phyloP scores from a whole-genome alignment of 2,888 invertebrate species.

The Morpho achilles region DNA sequence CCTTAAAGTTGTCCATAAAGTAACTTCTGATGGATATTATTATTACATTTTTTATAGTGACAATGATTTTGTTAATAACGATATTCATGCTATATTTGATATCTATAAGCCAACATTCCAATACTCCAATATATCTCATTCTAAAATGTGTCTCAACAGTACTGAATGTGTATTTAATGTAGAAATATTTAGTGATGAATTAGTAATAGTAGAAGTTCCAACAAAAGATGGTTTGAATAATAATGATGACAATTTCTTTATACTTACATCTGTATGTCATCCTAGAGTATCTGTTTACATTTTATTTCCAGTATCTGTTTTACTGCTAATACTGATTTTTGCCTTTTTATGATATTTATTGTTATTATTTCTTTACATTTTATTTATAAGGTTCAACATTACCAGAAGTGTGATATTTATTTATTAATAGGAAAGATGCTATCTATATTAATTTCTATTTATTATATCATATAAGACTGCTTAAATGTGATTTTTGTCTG shows the following conservation, averaged over 20 bases:
- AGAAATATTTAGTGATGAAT: slow-evolving; percentile 85
- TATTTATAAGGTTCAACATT: slow-evolving; percentile 63
- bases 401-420: slow-evolving; percentile 73
- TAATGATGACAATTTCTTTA: slow-evolving; percentile 85
- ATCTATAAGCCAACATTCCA: slow-evolving; percentile 91
- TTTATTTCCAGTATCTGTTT: slow-evolving; percentile 87
- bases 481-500: slow-evolving; percentile 30
- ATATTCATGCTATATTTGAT: slow-evolving; percentile 90
- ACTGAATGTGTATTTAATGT: slow-evolving; percentile 88
- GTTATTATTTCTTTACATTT: slow-evolving; percentile 49
- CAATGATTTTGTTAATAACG: slow-evolving; percentile 88
- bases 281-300: slow-evolving; percentile 89
- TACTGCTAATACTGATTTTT: slow-evolving; percentile 87
- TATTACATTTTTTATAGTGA: slow-evolving; percentile 95
- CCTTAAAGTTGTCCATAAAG: slow-evolving; percentile 83
- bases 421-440: slow-evolving; percentile 41
- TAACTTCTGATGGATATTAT: slow-evolving; percentile 88
- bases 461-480: slow-evolving; percentile 30
- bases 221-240: slow-evolving; percentile 89
- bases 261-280: slow-evolving; percentile 87
- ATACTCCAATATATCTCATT: slow-evolving; percentile 83
- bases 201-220: slow-evolving; percentile 91
- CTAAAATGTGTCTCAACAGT: slow-evolving; percentile 85
- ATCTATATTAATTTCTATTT: slow-evolving; percentile 10
- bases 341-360: slow-evolving; percentile 85